Conservation (phyloP, 1,140 invertebrate species). For the Apis mellifera region Amel_HAv3.1 CM009933.2:6748001-6748500, state of each 20-base stretch:
- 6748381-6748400: neutral
- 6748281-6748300: conserved; percentile 31
- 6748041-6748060: neutral
- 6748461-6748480: conserved; percentile 22
- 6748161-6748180: neutral
- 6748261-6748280: conserved; percentile 27
- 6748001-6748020: neutral
- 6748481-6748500: conserved; percentile 24
- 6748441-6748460: conserved; percentile 21
- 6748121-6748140: neutral
- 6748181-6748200: neutral
- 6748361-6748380: neutral
- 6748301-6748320: neutral
- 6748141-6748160: neutral
- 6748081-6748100: no score
- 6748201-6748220: conserved; percentile 18
- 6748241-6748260: conserved; percentile 42
- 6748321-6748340: conserved; percentile 8
- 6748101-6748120: no score
- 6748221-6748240: conserved; percentile 15
- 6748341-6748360: neutral
- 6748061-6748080: no score
- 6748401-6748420: neutral
- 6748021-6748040: neutral
- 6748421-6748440: neutral